Evolutionary conservation across 2,113 vertebrate genomes (phyloP).

Genomic region (Colossoma macropomum): DNA sequence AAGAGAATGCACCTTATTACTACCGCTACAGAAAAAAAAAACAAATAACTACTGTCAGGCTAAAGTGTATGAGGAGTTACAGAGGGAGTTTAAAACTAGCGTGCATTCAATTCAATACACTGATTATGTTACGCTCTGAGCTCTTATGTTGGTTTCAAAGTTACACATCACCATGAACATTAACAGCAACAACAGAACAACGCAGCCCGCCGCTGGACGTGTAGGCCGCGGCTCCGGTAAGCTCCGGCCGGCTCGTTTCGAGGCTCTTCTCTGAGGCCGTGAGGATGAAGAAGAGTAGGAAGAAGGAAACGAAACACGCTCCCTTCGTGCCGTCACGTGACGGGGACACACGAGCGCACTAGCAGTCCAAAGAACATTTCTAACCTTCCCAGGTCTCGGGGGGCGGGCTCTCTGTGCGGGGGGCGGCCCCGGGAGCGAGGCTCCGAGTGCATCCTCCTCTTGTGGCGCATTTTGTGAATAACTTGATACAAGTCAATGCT

Average conservation of each 20-base stretch:
- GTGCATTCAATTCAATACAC: constrained; percentile 20
- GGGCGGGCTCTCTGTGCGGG: constrained; percentile 88
- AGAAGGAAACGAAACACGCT: constrained; percentile 83
- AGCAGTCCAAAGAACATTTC: constrained; percentile 97
- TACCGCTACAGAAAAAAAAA: constrained; percentile 42
- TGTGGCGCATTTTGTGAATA: constrained; percentile 96
- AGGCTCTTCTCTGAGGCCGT: constrained; percentile 53
- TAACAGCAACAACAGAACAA: constrained; percentile 38
- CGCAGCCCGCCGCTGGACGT: constrained; percentile 18
- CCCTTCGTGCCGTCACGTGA: constrained; percentile 87
- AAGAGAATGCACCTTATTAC: constrained; percentile 60
- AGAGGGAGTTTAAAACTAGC: constrained; percentile 33
- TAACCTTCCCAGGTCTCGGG: constrained; percentile 99
- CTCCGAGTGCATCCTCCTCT: constrained; percentile 94
- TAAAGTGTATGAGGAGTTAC: constrained; percentile 31
- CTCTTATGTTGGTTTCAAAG: constrained; percentile 22
- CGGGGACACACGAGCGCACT: constrained; percentile 87
- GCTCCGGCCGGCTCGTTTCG: constrained; percentile 39
- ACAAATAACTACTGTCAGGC: constrained; percentile 33
- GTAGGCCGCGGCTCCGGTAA: constrained; percentile 31
- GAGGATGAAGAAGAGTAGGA: constrained; percentile 74
- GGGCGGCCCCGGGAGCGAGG: constrained; percentile 91
- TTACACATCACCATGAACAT: constrained; percentile 38
- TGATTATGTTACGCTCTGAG: constrained; percentile 2
- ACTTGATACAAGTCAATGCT: constrained; percentile 97